These are phyloP conservation scores for Pterostichus madidus DNA, from an alignment of 2,888 invertebrate genomes.

Conservation along the genomic window DNA sequence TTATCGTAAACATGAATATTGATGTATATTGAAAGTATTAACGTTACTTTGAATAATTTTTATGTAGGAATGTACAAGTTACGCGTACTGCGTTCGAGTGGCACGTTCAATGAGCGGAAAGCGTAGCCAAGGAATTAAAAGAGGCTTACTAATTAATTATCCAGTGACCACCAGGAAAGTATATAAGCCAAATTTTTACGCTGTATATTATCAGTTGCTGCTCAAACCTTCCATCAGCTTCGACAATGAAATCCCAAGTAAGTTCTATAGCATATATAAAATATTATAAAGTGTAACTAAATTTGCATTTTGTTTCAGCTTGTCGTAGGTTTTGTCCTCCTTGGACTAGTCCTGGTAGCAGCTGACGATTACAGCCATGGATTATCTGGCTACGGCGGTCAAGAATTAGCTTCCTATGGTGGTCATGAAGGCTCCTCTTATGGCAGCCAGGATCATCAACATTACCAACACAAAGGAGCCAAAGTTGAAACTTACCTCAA, in stretches of 20 bases:
- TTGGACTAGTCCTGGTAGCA: slow-evolving; percentile 51
- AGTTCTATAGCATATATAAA: not conserved
- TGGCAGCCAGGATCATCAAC: not conserved
- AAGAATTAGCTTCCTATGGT: slow-evolving; percentile 13
- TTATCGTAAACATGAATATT: not conserved
- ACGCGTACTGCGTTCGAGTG: slow-evolving; percentile 45
- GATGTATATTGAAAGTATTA: not conserved
- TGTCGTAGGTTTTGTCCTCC: slow-evolving; percentile 57
- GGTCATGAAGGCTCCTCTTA: slow-evolving; percentile 1
- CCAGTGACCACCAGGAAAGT: slow-evolving; percentile 8
- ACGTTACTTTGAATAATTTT: slow-evolving; percentile 18
- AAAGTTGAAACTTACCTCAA: slow-evolving; percentile 49
- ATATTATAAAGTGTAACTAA: not conserved
- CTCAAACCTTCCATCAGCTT: slow-evolving; percentile 1
- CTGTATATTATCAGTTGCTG: slow-evolving; percentile 42
- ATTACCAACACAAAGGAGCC: slow-evolving; percentile 48
- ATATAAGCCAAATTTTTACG: slow-evolving; percentile 33
- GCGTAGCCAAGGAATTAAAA: slow-evolving; percentile 26
- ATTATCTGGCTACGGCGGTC: slow-evolving; percentile 3
- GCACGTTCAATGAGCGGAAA: slow-evolving; percentile 50
- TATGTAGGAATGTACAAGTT: slow-evolving; percentile 17
- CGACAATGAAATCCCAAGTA: slow-evolving; percentile 58
- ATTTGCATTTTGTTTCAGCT: slow-evolving; percentile 18
- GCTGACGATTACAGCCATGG: slow-evolving; percentile 34
- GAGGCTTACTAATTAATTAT: slow-evolving; percentile 50